Evolutionary conservation across 37 sponge, comb jelly and placozoan species (phyloP).

Genomic region (Cladorhizidae sp.): DNA sequence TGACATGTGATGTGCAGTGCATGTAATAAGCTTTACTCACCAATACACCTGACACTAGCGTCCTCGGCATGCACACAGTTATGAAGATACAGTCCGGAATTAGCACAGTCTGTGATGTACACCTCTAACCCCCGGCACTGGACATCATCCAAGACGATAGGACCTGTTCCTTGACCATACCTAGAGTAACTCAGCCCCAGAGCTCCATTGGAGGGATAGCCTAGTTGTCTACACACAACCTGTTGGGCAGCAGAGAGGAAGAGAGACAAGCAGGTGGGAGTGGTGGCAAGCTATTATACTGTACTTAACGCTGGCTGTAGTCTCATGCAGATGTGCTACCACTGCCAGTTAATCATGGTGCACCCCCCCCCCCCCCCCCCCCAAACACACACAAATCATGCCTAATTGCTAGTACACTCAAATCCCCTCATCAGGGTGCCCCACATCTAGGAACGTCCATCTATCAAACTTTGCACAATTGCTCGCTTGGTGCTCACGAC

Average conservation of each 20-base stretch:
- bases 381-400: too few relatives aligned
- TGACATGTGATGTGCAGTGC: background rate
- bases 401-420: too few relatives aligned
- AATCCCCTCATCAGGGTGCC: too few relatives aligned
- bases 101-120: conserved; percentile 55
- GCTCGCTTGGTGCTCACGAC: too few relatives aligned
- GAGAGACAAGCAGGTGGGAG: too few relatives aligned
- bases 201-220: conserved; percentile 36
- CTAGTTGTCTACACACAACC: conserved; percentile 60
- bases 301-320: too few relatives aligned
- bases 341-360: too few relatives aligned
- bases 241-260: background rate
- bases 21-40: background rate
- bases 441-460: too few relatives aligned
- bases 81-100: conserved; percentile 21
- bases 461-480: too few relatives aligned
- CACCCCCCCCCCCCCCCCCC: too few relatives aligned
- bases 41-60: conserved; percentile 32
- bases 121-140: conserved; percentile 37
- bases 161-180: conserved; percentile 47
- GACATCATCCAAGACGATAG: conserved; percentile 61
- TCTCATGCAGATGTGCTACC: too few relatives aligned
- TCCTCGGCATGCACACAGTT: conserved; percentile 50
- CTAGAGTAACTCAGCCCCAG: conserved; percentile 1
- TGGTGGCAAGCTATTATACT: too few relatives aligned